Evolutionary conservation across 2,113 vertebrate species (phyloP).

Genomic region (Takifugu flavidus): DNA sequence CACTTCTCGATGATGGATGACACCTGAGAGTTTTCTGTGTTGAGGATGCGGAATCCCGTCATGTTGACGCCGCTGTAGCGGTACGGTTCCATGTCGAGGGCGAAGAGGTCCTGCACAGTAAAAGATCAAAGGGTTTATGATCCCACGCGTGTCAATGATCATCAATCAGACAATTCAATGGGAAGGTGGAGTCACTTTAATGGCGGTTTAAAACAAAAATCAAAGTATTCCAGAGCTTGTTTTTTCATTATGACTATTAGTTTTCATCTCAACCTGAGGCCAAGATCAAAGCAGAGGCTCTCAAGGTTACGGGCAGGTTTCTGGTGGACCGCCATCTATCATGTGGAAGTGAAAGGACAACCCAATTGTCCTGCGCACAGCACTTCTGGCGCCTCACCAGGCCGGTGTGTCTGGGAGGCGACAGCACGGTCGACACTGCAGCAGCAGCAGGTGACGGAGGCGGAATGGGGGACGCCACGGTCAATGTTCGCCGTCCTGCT

Average conservation of each 20-base stretch:
- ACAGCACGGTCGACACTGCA: slow-evolving; percentile 48
- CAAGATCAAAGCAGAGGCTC: slow-evolving; percentile 28
- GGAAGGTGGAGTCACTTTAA: background rate
- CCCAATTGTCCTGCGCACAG: slow-evolving; percentile 54
- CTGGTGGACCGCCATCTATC: slow-evolving; percentile 71
- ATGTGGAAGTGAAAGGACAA: slow-evolving; percentile 65
- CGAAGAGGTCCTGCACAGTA: slow-evolving; percentile 86
- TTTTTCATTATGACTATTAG: background rate
- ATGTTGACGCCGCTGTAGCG: slow-evolving; percentile 97
- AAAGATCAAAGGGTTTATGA: background rate
- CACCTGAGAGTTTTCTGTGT: slow-evolving; percentile 94
- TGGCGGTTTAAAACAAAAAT: background rate
- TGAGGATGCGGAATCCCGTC: slow-evolving; percentile 96
- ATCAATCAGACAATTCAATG: background rate
- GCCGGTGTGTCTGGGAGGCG: slow-evolving; percentile 57
- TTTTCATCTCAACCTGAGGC: slow-evolving; percentile 45
- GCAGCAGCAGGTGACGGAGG: slow-evolving; percentile 44
- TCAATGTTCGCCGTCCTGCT: slow-evolving; percentile 56
- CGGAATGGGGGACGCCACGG: slow-evolving; percentile 33
- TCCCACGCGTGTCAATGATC: background rate
- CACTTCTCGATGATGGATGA: slow-evolving; percentile 97
- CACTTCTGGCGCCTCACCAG: slow-evolving; percentile 62
- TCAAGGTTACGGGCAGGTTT: slow-evolving; percentile 65
- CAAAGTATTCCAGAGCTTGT: slow-evolving; percentile 40
- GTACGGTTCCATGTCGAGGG: slow-evolving; percentile 97